phyloP scores from a whole-genome alignment of 2,113 vertebrate species.

The Balaenoptera acutorostrata region DNA sequence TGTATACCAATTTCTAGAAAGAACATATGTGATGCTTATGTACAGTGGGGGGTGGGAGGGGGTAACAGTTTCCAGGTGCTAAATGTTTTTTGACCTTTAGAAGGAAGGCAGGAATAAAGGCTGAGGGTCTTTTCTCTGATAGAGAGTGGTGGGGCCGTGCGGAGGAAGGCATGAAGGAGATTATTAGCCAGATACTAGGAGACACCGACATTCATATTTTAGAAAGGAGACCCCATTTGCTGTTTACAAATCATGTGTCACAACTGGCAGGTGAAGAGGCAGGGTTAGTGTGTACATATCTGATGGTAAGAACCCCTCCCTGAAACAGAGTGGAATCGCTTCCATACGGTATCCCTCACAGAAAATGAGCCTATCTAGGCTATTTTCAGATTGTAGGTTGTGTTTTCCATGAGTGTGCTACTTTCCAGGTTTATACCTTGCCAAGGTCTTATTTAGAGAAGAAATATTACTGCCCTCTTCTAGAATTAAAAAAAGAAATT shows the following conservation, averaged over 20 bases:
- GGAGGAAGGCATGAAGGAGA: background rate
- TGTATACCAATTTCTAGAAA: conserved; percentile 75
- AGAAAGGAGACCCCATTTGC: background rate
- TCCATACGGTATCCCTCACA: background rate
- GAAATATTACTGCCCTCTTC: background rate
- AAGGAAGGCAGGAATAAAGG: background rate
- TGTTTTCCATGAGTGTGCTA: background rate
- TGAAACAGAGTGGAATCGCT: background rate
- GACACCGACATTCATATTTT: background rate
- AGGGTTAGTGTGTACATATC: background rate
- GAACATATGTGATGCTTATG: conserved; percentile 66
- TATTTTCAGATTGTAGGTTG: background rate
- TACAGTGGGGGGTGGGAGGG: background rate
- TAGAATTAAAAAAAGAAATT: background rate
- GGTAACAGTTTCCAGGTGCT: background rate
- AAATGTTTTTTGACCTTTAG: background rate
- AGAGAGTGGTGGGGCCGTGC: background rate
- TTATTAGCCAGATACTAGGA: background rate
- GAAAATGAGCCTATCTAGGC: background rate
- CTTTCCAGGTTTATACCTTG: background rate
- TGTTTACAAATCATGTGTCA: background rate
- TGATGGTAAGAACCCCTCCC: background rate
- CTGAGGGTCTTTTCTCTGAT: background rate
- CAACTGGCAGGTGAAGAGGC: background rate
- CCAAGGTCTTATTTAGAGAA: background rate